Percentiles rank a stretch among this genome's conserved stretches.
Conservation (phyloP, 1,140 invertebrate species). For the Diuraphis noxia region DNA sequence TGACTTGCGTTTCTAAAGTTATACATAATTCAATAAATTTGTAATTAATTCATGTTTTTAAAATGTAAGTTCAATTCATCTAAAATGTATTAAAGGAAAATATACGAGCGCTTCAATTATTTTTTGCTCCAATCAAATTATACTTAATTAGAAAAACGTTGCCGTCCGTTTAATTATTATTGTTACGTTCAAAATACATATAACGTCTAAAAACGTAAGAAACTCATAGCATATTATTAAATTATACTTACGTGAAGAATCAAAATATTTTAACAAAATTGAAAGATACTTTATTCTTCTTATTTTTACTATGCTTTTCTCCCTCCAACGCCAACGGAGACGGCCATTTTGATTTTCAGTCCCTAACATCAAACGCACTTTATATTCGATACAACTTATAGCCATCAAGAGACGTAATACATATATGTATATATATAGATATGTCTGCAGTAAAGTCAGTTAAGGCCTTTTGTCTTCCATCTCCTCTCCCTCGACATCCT, state of each 20-base stretch:
- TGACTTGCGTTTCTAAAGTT: not conserved
- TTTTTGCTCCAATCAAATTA: not conserved
- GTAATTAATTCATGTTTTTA: not conserved
- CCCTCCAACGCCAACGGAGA: not conserved
- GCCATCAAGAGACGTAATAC: not conserved
- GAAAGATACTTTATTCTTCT: not conserved
- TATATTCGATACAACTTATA: not conserved
- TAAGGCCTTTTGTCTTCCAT: not conserved
- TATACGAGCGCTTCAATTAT: not conserved
- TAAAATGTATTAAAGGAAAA: not conserved
- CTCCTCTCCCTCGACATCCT: not conserved
- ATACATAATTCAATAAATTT: not conserved
- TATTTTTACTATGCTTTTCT: not conserved
- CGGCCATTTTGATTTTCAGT: conserved; percentile 21
- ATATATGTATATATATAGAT: not conserved
- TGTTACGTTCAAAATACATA: not conserved
- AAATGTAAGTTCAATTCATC: not conserved
- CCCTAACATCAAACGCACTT: conserved; percentile 20
- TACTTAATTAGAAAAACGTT: not conserved
- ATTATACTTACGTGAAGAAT: not conserved
- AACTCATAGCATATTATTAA: not conserved
- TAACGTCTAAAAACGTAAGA: not conserved
- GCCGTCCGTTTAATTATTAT: not conserved
- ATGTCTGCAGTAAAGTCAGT: not conserved
- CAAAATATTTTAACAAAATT: not conserved